Evolutionary conservation across 2,113 vertebrate genomes (phyloP), one percentile per base, ranked within the genome.

Genomic region (Apeltes quadracus): DNA sequence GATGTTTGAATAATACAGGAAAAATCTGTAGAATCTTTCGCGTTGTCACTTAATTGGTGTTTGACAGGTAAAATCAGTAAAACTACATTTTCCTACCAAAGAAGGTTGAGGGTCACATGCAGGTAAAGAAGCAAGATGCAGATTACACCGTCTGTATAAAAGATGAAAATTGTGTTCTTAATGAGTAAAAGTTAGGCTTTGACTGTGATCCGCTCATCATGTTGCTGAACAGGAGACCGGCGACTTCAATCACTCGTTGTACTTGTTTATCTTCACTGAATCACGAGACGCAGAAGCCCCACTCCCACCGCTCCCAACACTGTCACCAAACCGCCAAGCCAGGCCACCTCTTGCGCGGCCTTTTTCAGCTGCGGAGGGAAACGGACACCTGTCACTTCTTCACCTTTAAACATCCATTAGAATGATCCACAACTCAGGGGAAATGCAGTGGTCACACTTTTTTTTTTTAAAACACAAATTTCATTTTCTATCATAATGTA

Each of bases 231-330:
- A 53, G 36, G n/a, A 3, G 9, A 57, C 9, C 6, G 8, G 8
- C 68, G n/a, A n/a, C n/a, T n/a, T n/a, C n/a, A n/a, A n/a, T n/a
- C n/a, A n/a, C n/a, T n/a, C n/a, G n/a, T n/a, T n/a, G 57, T 78
- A 53, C 39, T 78, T 77, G 25, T 83, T 59, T 92, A 75, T 22
- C n/a, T n/a, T n/a, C n/a, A 79, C n/a, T 90, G 5, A 7, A 23
- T 23, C 4, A n/a, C n/a, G n/a, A n/a, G n/a, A n/a, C n/a, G n/a
- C n/a, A n/a, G n/a, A n/a, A n/a, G n/a, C n/a, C n/a, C n/a, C n/a
- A n/a, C n/a, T n/a, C n/a, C n/a, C n/a, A n/a, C n/a, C n/a, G n/a
- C n/a, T n/a, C n/a, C n/a, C n/a, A n/a, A n/a, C n/a, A n/a, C n/a
- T n/a, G n/a, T n/a, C n/a, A n/a, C n/a, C n/a, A n/a, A n/a, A n/a